These are phyloP conservation scores for Aromia moschata DNA, from an alignment of 2,888 invertebrate genomes.

Conservation along the genomic window DNA sequence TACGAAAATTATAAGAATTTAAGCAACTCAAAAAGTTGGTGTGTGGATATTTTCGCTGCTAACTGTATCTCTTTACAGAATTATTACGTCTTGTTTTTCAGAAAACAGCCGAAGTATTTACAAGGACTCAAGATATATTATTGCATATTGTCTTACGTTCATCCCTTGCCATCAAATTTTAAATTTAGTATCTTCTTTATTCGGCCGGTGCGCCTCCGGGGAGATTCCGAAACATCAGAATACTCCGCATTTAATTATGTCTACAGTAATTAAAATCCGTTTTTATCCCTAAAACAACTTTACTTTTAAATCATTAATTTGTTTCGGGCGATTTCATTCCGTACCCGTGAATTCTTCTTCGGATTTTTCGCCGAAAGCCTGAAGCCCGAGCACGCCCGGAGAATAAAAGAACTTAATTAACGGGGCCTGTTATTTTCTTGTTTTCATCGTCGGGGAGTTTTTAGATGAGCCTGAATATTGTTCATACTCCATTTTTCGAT, in stretches of 20 bases:
- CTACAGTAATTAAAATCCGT: constrained; percentile 45
- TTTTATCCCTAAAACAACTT: constrained; percentile 46
- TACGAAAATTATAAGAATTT: too few species aligned
- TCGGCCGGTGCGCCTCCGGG: constrained; percentile 1
- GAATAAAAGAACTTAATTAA: constrained; percentile 47
- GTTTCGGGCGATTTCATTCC: constrained; percentile 49
- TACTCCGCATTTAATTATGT: constrained; percentile 32
- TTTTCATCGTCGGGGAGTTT: constrained; percentile 21
- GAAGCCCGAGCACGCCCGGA: constrained; percentile 15
- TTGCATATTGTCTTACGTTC: not conserved
- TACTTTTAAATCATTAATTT: constrained; percentile 51
- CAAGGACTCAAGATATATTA: not conserved
- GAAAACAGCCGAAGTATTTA: not conserved
- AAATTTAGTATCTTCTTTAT: constrained; percentile 7
- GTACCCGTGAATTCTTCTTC: constrained; percentile 32
- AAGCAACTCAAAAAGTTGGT: too few species aligned
- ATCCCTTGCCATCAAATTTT: constrained; percentile 1
- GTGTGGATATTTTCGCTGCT: too few species aligned
- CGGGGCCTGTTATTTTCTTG: constrained; percentile 34
- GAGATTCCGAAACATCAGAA: constrained; percentile 13
- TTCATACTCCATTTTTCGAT: not conserved
- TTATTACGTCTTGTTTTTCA: not conserved
- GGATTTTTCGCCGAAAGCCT: constrained; percentile 23
- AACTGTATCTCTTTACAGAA: too few species aligned
- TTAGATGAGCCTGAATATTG: not conserved